Percentiles rank a stretch among this genome's conserved stretches.
phyloP scores from a whole-genome alignment of 2,888 invertebrate genomes.

The Drosophila flavopinicola region DNA sequence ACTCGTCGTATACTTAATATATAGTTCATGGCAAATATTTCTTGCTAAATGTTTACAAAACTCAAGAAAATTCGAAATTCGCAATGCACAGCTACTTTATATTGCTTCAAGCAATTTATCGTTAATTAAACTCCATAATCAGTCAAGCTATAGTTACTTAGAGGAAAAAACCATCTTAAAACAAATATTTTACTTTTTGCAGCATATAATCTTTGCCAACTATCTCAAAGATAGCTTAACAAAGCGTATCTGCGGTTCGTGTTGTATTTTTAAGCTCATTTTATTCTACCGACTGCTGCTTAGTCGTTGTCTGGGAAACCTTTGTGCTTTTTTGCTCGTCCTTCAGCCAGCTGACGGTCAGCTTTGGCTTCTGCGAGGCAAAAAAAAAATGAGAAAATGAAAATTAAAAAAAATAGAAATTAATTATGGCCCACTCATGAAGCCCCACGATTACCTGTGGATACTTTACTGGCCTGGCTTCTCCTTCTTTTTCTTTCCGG shows the following conservation, averaged over 20 bases:
- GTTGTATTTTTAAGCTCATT: background rate
- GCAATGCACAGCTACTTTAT: too few relatives aligned
- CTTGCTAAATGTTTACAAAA: too few relatives aligned
- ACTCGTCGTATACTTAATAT: too few relatives aligned
- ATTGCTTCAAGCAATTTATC: too few relatives aligned
- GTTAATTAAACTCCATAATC: too few relatives aligned
- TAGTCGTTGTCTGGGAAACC: constrained; percentile 56
- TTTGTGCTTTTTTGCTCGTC: constrained; percentile 31
- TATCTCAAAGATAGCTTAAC: background rate
- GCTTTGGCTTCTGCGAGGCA: constrained; percentile 10
- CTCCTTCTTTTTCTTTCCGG: constrained; percentile 1
- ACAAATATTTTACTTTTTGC: too few relatives aligned
- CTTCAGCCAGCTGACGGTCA: constrained; percentile 20
- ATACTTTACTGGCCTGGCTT: constrained; percentile 8
- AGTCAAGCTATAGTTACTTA: too few relatives aligned
- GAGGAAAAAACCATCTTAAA: too few relatives aligned
- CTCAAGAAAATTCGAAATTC: too few relatives aligned
- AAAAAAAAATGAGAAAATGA: background rate
- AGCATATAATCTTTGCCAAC: background rate
- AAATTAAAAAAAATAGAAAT: constrained; percentile 42
- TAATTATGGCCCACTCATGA: constrained; percentile 61
- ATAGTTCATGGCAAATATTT: too few relatives aligned
- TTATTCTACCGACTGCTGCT: constrained; percentile 18
- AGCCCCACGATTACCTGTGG: constrained; percentile 37
- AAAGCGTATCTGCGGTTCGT: constrained; percentile 1